Evolutionary conservation across 1,140 invertebrate genomes (phyloP).

Genomic region (Brachionus rotundiformis): DNA sequence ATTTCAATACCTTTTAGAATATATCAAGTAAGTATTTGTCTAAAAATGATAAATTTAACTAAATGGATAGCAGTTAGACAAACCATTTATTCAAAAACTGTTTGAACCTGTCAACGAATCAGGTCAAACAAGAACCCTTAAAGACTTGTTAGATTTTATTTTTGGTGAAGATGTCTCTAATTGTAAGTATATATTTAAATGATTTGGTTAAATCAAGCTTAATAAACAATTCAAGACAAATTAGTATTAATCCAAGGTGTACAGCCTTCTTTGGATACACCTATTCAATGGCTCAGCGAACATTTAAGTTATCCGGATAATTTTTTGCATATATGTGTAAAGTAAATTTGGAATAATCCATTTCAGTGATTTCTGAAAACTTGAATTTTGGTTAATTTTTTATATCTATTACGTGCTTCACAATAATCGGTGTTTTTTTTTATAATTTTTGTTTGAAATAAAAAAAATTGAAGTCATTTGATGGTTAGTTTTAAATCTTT

Average conservation of each 20-base stretch:
- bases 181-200: conserved; percentile 53
- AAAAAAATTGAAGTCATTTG: background rate
- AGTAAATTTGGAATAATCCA: background rate
- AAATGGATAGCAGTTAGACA: conserved; percentile 55
- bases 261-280: conserved; percentile 80
- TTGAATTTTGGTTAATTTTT: background rate
- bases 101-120: conserved; percentile 61
- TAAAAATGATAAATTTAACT: background rate
- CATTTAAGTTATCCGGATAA: conserved; percentile 98
- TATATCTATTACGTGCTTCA: background rate
- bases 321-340: conserved; percentile 77
- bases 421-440: background rate
- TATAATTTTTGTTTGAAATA: conserved; percentile 21
- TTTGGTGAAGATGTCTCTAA: conserved; percentile 55
- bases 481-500: no score
- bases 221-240: conserved; percentile 53
- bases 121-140: conserved; percentile 57
- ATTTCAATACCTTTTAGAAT: conserved; percentile 88
- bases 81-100: conserved; percentile 61
- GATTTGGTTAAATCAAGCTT: no score
- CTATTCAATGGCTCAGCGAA: conserved; percentile 93
- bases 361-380: background rate
- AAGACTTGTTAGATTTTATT: conserved; percentile 57
- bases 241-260: conserved; percentile 85
- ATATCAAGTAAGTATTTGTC: conserved; percentile 66